Percentiles rank a stretch among this genome's conserved stretches.
Conservation (phyloP, 2,888 invertebrate species). For the Myopa tessellatipennis region DNA sequence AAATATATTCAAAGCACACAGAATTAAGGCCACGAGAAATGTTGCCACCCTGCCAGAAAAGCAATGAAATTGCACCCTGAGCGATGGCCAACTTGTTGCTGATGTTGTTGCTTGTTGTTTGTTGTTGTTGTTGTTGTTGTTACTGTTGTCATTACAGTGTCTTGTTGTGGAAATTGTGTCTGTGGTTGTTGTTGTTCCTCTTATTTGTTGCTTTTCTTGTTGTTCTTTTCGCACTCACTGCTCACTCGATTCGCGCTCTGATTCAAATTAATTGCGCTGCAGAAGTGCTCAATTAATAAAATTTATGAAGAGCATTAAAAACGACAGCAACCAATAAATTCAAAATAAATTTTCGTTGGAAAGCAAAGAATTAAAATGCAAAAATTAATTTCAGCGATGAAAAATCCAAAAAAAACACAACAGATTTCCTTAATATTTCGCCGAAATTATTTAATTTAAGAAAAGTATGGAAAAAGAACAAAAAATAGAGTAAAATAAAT, state of each 20-base stretch:
- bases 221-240: constrained; percentile 3
- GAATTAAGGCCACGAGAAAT: too few relatives aligned
- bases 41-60: too few relatives aligned
- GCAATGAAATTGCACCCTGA: too few relatives aligned
- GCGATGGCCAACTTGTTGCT: background rate
- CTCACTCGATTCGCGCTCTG: background rate
- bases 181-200: too few relatives aligned
- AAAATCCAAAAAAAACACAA: background rate
- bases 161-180: too few relatives aligned
- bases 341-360: constrained; percentile 10
- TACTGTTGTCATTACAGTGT: too few relatives aligned
- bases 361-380: background rate
- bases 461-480: background rate
- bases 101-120: background rate
- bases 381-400: too few relatives aligned
- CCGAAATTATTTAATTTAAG: background rate
- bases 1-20: too few relatives aligned
- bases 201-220: constrained; percentile 17
- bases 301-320: constrained; percentile 32
- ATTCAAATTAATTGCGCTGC: constrained; percentile 33
- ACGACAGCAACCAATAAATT: background rate
- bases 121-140: background rate
- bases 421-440: background rate
- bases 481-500: background rate
- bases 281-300: constrained; percentile 27